Conservation (phyloP, 1,140 invertebrate genomes). For the Macrocentrus cingulum region DNA sequence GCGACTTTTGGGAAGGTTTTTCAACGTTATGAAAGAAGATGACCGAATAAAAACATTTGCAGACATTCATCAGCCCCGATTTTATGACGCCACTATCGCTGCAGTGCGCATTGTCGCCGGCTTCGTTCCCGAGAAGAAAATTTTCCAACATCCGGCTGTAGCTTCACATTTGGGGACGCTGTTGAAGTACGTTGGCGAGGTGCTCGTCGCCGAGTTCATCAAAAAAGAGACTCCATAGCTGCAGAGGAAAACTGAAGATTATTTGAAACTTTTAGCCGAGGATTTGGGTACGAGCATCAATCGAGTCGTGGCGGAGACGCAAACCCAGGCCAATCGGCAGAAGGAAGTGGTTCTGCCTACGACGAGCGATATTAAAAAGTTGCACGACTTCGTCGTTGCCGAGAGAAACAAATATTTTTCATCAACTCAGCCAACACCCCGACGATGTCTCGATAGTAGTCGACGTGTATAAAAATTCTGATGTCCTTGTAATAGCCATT, state of each 20-base stretch:
- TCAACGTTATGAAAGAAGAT: neutral
- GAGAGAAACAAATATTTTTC: neutral
- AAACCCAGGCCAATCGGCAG: slow-evolving; percentile 1
- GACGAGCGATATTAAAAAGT: slow-evolving; percentile 7
- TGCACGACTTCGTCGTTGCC: neutral
- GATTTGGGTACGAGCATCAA: slow-evolving; percentile 20
- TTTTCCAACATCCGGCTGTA: slow-evolving; percentile 2
- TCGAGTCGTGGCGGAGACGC: slow-evolving; percentile 19
- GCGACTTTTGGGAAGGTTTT: slow-evolving; percentile 2
- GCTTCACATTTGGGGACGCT: slow-evolving; percentile 18
- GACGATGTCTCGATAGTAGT: too few species aligned
- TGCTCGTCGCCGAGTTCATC: slow-evolving; percentile 21
- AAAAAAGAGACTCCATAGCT: slow-evolving; percentile 20
- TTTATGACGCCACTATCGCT: slow-evolving; percentile 6
- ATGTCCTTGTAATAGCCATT: too few species aligned
- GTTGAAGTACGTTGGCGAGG: slow-evolving; percentile 24
- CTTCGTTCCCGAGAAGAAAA: slow-evolving; percentile 8
- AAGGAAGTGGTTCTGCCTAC: slow-evolving; percentile 12
- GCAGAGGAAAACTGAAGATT: slow-evolving; percentile 28
- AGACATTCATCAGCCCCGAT: slow-evolving; percentile 8
- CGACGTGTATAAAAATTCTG: too few species aligned
- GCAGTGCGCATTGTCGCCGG: slow-evolving; percentile 8
- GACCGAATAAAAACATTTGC: neutral
- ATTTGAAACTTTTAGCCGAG: slow-evolving; percentile 25
- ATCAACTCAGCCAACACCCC: too few species aligned